Evolutionary conservation across 2,888 invertebrate genomes (phyloP).

Genomic region (Cenopis cana): DNA sequence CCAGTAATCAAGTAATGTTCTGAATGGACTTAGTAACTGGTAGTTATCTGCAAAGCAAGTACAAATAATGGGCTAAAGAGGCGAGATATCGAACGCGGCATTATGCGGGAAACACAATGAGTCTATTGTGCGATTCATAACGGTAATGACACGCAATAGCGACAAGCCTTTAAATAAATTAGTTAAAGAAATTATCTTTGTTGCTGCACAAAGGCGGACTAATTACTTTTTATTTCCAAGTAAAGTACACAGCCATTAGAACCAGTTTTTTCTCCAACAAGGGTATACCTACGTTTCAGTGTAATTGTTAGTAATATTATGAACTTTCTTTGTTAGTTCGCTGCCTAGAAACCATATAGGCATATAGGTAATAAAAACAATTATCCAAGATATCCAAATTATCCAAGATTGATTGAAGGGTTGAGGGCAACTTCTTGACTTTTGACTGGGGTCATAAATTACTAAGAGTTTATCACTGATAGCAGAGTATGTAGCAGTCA

Average conservation of each 20-base stretch:
- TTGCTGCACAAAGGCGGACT: constrained; percentile 27
- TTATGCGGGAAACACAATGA: constrained; percentile 49
- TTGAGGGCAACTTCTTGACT: not conserved
- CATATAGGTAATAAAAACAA: too few species aligned
- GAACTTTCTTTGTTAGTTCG: constrained; percentile 27
- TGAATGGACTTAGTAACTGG: constrained; percentile 24
- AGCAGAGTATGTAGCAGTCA: not conserved
- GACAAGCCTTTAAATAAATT: constrained; percentile 41
- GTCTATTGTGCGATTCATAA: constrained; percentile 41
- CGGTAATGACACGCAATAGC: constrained; percentile 43
- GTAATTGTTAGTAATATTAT: constrained; percentile 22
- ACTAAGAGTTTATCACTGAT: too few species aligned
- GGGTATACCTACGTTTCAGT: constrained; percentile 21
- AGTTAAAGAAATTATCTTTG: constrained; percentile 43
- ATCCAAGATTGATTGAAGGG: constrained; percentile 11
- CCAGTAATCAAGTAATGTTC: constrained; percentile 16
- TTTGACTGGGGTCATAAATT: constrained; percentile 4
- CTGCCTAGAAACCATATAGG: constrained; percentile 11
- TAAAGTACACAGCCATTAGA: constrained; percentile 23
- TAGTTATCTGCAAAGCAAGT: constrained; percentile 31
- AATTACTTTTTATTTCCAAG: constrained; percentile 37
- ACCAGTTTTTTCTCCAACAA: constrained; percentile 28
- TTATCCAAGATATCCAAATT: constrained; percentile 25
- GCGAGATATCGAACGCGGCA: constrained; percentile 45
- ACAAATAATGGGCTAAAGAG: constrained; percentile 39